Conservation (phyloP, 2,113 vertebrate genomes). For the Odontophorus gujanensis region DNA sequence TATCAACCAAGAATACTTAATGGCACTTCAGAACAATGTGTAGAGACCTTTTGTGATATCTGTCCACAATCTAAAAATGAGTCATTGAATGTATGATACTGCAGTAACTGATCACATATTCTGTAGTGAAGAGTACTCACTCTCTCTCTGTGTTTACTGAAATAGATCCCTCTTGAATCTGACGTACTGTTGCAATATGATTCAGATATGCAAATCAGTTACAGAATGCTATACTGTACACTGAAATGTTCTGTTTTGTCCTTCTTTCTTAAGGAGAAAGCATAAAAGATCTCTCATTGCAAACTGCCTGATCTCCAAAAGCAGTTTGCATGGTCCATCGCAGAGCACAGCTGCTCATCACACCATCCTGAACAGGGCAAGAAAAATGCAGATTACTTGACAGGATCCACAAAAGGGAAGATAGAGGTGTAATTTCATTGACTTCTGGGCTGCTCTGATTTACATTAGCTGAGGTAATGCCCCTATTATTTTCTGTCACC, state of each 20-base stretch:
- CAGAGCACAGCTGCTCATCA: neutral
- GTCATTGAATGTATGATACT: fast-evolving
- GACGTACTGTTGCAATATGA: fast-evolving
- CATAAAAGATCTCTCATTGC: neutral
- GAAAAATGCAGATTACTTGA: neutral
- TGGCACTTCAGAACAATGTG: neutral
- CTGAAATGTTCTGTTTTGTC: neutral
- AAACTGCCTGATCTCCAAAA: neutral
- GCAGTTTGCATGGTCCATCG: neutral
- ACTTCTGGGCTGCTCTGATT: neutral
- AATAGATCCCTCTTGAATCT: neutral
- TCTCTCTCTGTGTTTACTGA: neutral
- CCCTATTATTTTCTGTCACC: neutral
- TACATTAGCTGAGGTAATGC: neutral
- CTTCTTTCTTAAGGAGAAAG: neutral
- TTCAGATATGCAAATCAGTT: neutral
- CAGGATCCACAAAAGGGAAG: neutral
- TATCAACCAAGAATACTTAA: neutral
- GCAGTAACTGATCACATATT: neutral
- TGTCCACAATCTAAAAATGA: neutral
- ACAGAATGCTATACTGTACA: neutral
- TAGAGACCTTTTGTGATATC: neutral
- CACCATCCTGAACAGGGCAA: neutral
- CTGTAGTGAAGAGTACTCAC: neutral
- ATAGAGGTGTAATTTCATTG: neutral